Conservation (phyloP, 37 sponge, comb jelly and placozoan genomes). For the Chondrilla cf. caribensis region DNA sequence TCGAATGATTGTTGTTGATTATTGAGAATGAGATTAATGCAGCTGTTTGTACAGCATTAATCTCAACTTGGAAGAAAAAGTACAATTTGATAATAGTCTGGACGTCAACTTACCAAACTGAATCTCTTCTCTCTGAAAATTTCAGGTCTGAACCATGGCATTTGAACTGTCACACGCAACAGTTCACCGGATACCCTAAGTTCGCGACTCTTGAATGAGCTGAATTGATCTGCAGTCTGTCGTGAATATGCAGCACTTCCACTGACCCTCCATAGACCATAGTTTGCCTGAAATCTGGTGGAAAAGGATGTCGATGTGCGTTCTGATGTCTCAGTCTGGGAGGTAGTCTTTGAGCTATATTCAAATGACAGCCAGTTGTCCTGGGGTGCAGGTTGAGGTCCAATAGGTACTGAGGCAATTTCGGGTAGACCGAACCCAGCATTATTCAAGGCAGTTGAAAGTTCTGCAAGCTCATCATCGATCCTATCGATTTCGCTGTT, state of each 20-base stretch:
- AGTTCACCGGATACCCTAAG: slow-evolving; percentile 40
- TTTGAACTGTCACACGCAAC: slow-evolving; percentile 44
- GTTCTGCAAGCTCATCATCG: neutral
- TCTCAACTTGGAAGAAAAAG: neutral
- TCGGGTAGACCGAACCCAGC: neutral
- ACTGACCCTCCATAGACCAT: neutral
- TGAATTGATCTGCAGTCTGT: neutral
- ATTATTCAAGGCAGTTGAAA: neutral
- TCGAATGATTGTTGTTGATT: too few relatives aligned
- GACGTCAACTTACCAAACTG: slow-evolving; percentile 4
- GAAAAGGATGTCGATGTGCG: slow-evolving; percentile 2
- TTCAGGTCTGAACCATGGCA: slow-evolving; percentile 61
- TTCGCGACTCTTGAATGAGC: slow-evolving; percentile 19
- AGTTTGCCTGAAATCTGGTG: neutral
- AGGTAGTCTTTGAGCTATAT: slow-evolving; percentile 12
- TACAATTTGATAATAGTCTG: too few relatives aligned
- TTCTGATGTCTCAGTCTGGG: neutral
- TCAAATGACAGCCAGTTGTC: slow-evolving; percentile 40
- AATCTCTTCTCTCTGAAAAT: slow-evolving; percentile 19
- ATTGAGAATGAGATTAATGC: neutral
- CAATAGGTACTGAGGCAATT: neutral
- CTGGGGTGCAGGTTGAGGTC: neutral
- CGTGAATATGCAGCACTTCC: neutral
- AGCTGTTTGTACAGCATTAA: neutral
- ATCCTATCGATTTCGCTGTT: neutral